Conservation (phyloP, 2,113 vertebrate genomes). For the Stictonetta naevosa region DNA sequence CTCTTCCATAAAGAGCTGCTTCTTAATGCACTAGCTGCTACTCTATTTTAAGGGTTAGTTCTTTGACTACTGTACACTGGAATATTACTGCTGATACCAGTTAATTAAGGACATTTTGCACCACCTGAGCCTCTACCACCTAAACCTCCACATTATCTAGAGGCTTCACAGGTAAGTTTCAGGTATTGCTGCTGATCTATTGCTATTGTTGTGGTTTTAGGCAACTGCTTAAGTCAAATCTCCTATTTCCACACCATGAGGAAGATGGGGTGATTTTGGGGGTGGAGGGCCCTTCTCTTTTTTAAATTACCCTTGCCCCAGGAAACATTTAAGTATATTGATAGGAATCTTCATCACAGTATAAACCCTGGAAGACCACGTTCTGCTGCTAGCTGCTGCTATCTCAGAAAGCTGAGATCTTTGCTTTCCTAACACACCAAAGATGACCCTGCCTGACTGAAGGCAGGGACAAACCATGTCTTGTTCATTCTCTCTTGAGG, state of each 20-base stretch:
- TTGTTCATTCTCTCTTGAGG: not conserved
- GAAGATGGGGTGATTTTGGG: not conserved
- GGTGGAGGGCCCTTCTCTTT: not conserved
- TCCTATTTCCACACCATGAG: not conserved
- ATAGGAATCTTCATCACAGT: not conserved
- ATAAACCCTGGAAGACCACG: not conserved
- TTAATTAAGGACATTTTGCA: not conserved
- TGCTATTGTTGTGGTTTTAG: not conserved
- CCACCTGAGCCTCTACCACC: not conserved
- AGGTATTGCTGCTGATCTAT: not conserved
- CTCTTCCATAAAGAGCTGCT: not conserved
- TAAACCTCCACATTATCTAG: not conserved
- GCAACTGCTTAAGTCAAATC: not conserved
- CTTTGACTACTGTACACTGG: fast-evolving
- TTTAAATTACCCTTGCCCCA: not conserved
- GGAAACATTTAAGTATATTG: not conserved
- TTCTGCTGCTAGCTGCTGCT: not conserved
- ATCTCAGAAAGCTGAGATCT: not conserved
- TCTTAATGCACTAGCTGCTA: not conserved
- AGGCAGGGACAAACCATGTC: not conserved
- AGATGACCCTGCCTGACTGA: not conserved
- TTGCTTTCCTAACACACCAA: fast-evolving
- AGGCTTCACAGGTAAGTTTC: not conserved
- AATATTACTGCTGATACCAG: not conserved
- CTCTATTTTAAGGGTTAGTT: not conserved